Base-by-base conservation (phyloP, 2,888 invertebrate genomes). In the Limnephilus rhombicus region DNA sequence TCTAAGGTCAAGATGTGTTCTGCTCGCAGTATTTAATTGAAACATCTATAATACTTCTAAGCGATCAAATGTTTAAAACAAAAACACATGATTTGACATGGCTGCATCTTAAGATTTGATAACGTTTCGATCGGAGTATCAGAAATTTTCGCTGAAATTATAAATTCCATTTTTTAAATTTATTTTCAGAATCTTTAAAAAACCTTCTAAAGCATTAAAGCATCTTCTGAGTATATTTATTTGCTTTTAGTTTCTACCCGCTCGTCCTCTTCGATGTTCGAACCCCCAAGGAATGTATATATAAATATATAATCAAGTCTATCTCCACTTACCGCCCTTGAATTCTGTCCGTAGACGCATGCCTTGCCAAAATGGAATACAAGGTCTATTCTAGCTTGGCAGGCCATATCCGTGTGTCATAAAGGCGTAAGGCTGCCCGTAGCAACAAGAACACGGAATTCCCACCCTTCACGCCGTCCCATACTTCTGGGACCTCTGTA, bases 381-480 rank as follows among this genome's bases (percentile, higher is more conserved):
- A 80, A 31, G 37, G 88, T 68, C 88, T 88, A 88, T 88, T 88
- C 18, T 88, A 31, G 88, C 88, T 24, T 68, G 88, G 68, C 31
- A 29, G 37, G 24, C 68, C 80, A 68, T 37, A 68, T 88, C 68
- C 68, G 80, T 34, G 34, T 88, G 34, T 31, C 80, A 68, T 31
- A 24, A 41, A 31, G 88, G 88, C 31, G 88, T n/a, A 68, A 88
- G 80, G 88, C 45, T 24, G 81, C 92, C 91, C 93, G 91, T 87
- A 93, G 88, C 49, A 49, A 13, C 87, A 92, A 92, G 83, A 81
- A 90, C 41, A 68, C 93, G 92, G 68, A 9, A 93, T 93, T 92
- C 92, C 90, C 93, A 94, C 94, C 93, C 94, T 94, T 92, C 94
- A 92, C 94, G 93, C 95, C 95, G 95, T 94, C 95, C 86, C 41